Conservation (phyloP, 2,797 vertebrate species). For the Pangasius mekongensis region DNA sequence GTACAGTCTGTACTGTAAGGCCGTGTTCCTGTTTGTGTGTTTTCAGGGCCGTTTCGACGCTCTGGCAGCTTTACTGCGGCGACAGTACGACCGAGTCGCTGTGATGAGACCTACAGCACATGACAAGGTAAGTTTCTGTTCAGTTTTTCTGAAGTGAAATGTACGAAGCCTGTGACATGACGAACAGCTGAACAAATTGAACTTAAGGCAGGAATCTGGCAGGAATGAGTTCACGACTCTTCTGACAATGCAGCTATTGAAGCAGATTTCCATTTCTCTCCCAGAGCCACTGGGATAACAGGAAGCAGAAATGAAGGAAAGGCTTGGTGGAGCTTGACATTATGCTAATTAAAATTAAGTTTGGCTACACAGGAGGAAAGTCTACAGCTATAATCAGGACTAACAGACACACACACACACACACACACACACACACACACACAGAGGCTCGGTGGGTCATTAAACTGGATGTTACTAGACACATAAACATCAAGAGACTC, state of each 20-base stretch:
- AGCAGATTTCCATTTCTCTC: neutral
- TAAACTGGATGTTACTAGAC: neutral
- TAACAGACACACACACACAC: neutral
- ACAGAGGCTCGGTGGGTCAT: neutral
- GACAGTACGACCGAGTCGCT: slow-evolving; percentile 92
- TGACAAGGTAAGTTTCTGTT: slow-evolving; percentile 81
- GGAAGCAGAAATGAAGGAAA: neutral
- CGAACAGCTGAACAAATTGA: neutral
- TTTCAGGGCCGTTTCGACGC: slow-evolving; percentile 91
- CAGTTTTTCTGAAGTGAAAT: neutral
- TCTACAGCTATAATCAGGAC: neutral
- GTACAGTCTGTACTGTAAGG: neutral
- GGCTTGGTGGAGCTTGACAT: neutral
- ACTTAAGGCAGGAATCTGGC: neutral
- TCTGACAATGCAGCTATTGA: slow-evolving; percentile 2
- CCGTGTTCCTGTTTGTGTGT: neutral
- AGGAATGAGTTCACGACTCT: neutral
- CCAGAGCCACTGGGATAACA: neutral
- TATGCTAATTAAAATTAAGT: neutral
- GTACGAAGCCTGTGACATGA: neutral
- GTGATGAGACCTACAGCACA: slow-evolving; percentile 92
- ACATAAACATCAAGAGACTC: neutral
- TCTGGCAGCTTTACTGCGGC: slow-evolving; percentile 83
- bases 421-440: neutral
- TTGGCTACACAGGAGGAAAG: neutral